Evolutionary conservation across 2,797 vertebrate species (phyloP).

Genomic region (Ptychadena robeensis): DNA sequence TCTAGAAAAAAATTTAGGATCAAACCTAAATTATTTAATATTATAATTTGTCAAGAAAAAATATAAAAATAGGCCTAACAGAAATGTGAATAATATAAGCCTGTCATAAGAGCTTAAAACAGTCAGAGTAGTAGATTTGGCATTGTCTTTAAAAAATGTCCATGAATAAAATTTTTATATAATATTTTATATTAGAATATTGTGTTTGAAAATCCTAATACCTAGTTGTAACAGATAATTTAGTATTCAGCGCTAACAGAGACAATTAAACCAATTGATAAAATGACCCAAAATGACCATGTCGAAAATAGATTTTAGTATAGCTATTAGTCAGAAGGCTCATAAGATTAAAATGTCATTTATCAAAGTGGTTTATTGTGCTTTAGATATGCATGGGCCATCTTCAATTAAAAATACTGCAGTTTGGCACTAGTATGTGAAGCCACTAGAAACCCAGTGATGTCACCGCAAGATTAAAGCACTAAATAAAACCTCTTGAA

Average conservation of each 20-base stretch:
- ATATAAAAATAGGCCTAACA: no score
- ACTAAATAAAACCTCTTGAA: not conserved
- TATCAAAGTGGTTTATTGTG: conserved; percentile 41
- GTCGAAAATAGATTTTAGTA: conserved; percentile 29
- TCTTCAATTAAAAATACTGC: conserved; percentile 42
- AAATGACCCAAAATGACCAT: not conserved
- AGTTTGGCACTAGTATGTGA: conserved; percentile 17
- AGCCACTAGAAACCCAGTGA: conserved; percentile 19
- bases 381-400: conserved; percentile 26
- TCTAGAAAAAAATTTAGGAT: no score
- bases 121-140: no score
- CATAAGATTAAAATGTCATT: conserved; percentile 35
- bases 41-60: no score
- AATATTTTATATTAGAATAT: not conserved
- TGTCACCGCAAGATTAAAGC: conserved; percentile 20
- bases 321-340: conserved; percentile 5
- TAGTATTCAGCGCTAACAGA: not conserved
- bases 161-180: no score
- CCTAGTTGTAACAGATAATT: not conserved
- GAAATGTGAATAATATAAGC: no score
- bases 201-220: not conserved
- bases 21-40: no score
- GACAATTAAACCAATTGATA: conserved; percentile 17
- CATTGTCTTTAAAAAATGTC: no score
- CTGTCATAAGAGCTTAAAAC: no score